These are phyloP conservation scores for Calephelis perditalis DNA, from an alignment of 2,888 invertebrate genomes.

Conservation along the genomic window DNA sequence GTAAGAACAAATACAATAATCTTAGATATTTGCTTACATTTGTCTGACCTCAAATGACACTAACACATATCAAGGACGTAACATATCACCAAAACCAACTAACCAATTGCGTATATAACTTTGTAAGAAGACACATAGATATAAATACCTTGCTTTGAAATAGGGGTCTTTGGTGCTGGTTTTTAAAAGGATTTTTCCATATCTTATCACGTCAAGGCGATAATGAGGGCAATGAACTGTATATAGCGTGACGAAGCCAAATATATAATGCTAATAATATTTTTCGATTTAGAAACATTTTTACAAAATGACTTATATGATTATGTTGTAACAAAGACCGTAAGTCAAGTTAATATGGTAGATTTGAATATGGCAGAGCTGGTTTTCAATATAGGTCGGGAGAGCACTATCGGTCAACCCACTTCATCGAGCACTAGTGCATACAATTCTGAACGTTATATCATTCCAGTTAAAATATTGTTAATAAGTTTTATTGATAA, in stretches of 20 bases:
- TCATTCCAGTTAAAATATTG: too few species aligned
- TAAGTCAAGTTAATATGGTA: constrained; percentile 6
- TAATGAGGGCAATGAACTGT: constrained; percentile 62
- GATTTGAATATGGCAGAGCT: constrained; percentile 1
- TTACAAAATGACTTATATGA: constrained; percentile 36
- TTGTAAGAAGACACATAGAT: not conserved
- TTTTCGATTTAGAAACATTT: constrained; percentile 39
- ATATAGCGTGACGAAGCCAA: constrained; percentile 56
- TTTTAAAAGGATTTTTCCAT: constrained; percentile 63
- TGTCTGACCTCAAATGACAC: constrained; percentile 35
- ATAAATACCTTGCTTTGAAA: not conserved
- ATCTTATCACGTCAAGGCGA: constrained; percentile 61
- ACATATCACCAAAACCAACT: constrained; percentile 12
- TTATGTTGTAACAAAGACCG: not conserved
- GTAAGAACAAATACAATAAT: constrained; percentile 16
- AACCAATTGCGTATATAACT: not conserved
- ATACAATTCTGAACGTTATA: too few species aligned
- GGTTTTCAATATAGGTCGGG: not conserved
- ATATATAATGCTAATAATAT: constrained; percentile 26
- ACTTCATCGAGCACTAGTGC: too few species aligned
- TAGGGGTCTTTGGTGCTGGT: constrained; percentile 40
- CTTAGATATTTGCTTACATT: constrained; percentile 24
- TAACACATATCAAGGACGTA: constrained; percentile 24
- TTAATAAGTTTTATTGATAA: too few species aligned
- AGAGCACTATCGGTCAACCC: too few species aligned